Evolutionary conservation across 2,113 vertebrate genomes (phyloP).

Genomic region (Bagarius yarrelli): DNA sequence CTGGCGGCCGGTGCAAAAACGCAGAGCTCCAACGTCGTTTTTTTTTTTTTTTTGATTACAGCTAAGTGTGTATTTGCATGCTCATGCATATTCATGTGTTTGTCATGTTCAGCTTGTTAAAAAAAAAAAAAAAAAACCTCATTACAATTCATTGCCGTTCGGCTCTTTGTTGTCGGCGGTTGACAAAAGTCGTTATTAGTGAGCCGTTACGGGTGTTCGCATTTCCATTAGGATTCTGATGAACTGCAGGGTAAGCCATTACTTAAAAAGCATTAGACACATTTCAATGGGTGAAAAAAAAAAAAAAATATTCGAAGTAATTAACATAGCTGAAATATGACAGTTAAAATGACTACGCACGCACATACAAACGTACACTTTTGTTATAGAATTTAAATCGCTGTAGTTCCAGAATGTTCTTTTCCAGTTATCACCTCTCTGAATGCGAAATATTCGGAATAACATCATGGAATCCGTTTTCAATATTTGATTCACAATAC

Average conservation of each 20-base stretch:
- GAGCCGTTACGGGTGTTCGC: conserved; percentile 31
- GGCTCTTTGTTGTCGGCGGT: conserved; percentile 36
- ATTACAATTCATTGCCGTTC: conserved; percentile 34
- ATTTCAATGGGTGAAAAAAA: not conserved
- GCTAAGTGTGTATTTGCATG: conserved; percentile 41
- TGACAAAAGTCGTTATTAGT: conserved; percentile 44
- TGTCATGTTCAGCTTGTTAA: not conserved
- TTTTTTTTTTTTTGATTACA: conserved; percentile 41
- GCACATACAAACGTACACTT: not conserved
- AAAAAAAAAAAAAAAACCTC: conserved; percentile 17
- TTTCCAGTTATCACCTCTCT: not conserved
- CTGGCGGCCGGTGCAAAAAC: conserved; percentile 25
- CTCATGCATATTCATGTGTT: conserved; percentile 40
- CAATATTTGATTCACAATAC: not conserved
- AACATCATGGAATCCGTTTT: not conserved
- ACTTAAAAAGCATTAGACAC: conserved; percentile 33
- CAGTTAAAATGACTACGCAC: not conserved
- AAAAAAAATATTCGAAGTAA: conserved; percentile 3
- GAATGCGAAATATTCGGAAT: not conserved
- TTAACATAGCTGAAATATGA: conserved; percentile 10
- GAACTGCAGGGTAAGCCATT: conserved; percentile 29
- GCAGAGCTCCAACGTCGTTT: conserved; percentile 35
- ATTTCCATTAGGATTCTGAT: conserved; percentile 36
- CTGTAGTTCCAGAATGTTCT: not conserved
- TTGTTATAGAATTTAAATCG: not conserved